Percentiles rank a stretch among this genome's conserved stretches.
Evolutionary conservation across 2,113 vertebrate species (phyloP).

Genomic region (Pseudorasbora parva): DNA sequence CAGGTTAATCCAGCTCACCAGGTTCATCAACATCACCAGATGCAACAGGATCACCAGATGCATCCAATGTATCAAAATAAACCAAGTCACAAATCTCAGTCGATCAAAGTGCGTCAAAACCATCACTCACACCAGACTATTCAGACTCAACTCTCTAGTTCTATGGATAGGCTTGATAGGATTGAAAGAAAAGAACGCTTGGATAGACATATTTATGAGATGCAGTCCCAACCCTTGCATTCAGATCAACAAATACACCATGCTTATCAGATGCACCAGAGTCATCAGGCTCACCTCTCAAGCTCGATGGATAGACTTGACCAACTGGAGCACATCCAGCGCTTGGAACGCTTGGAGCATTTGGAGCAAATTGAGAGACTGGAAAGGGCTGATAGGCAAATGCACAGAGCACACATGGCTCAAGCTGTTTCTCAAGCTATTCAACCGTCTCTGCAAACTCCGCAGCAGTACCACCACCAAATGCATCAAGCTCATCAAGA

Average conservation of each 20-base stretch:
- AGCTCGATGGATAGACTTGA: constrained; percentile 68
- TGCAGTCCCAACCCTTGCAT: constrained; percentile 61
- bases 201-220: constrained; percentile 51
- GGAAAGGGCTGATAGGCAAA: constrained; percentile 50
- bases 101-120: constrained; percentile 66
- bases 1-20: constrained; percentile 64
- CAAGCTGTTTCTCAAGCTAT: constrained; percentile 35
- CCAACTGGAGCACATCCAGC: constrained; percentile 50
- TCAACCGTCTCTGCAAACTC: constrained; percentile 39
- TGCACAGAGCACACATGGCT: constrained; percentile 56
- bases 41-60: constrained; percentile 68
- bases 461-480: constrained; percentile 67
- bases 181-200: constrained; percentile 50
- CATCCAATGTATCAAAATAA: constrained; percentile 70
- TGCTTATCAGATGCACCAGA: constrained; percentile 68
- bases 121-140: constrained; percentile 50
- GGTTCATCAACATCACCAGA: constrained; percentile 63
- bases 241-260: constrained; percentile 68
- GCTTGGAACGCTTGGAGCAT: constrained; percentile 44
- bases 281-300: constrained; percentile 73
- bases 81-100: constrained; percentile 66
- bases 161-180: constrained; percentile 58
- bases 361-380: constrained; percentile 48
- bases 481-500: constrained; percentile 65
- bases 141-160: constrained; percentile 55